Conservation (phyloP, 2,888 invertebrate genomes). For the Lycaena phlaeas region DNA sequence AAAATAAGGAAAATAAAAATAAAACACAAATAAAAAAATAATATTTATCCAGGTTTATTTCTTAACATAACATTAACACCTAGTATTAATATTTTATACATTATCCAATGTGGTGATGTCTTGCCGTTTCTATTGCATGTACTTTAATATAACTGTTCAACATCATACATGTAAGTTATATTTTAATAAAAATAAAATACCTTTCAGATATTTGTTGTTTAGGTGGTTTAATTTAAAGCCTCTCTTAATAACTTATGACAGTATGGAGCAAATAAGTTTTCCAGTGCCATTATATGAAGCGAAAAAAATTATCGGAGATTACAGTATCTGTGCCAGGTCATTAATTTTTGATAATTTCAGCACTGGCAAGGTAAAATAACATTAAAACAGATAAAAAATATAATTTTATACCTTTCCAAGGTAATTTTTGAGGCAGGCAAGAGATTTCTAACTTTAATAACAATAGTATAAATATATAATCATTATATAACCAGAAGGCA, state of each 20-base stretch:
- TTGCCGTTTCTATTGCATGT: conserved; percentile 45
- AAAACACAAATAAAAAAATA: conserved; percentile 59
- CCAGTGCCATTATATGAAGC: conserved; percentile 1
- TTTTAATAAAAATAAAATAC: conserved; percentile 17
- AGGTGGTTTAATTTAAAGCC: conserved; percentile 52
- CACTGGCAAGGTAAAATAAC: conserved; percentile 4
- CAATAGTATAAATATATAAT: conserved; percentile 19
- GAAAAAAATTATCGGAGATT: too few relatives aligned
- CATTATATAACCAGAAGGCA: conserved; percentile 34
- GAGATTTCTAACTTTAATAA: conserved; percentile 34
- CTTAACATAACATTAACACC: conserved; percentile 66
- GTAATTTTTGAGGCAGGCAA: conserved; percentile 42
- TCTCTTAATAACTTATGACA: conserved; percentile 22
- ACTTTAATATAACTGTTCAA: conserved; percentile 25
- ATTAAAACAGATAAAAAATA: neutral
- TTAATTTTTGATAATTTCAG: too few relatives aligned
- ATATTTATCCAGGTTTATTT: conserved; percentile 71
- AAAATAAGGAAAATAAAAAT: conserved; percentile 31
- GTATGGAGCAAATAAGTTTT: neutral
- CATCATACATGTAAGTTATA: conserved; percentile 18
- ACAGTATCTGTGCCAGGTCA: too few relatives aligned
- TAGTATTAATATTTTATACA: conserved; percentile 69
- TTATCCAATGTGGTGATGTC: conserved; percentile 52
- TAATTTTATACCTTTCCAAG: conserved; percentile 5
- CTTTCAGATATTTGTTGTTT: conserved; percentile 16